Base-by-base conservation (phyloP, 1,140 invertebrate species). In the Episyrphus balteatus region DNA sequence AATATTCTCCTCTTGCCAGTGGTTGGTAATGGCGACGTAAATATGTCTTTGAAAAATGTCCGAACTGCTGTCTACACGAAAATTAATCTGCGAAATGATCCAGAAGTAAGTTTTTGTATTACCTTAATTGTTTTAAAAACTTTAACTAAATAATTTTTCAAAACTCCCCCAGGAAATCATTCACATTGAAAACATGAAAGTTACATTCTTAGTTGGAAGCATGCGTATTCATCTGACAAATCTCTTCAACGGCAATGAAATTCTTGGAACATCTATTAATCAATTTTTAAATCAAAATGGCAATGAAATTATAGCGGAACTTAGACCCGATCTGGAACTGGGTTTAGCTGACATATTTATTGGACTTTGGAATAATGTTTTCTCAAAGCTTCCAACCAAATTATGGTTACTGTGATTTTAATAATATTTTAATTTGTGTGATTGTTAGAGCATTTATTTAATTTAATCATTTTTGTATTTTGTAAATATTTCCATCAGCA, bases 221-320 rank as follows among this genome's bases (percentile, higher is more conserved):
- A 73, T 77, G 67, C 67, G 70, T 18, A 70, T 75, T n/a, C 69
- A 77, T 39, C 58, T 79, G 3, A 68, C 69, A 34, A 74, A 75
- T 57, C 61, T 75, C 1, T 75, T 75, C 51, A 74, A 75, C 46
- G 74, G 74, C 18, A 75, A 75, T 51, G 70, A 73, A 51, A 71
- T 75, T 44, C 55, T 75, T 44, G 72, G 58, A 5, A 54, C 62
- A 8, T 68, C 66, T 1, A 66, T 68, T 10, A 65, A 66, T 39
- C 48, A 55, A 51, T 89, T 90, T 61, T 69, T 89, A 12, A 90
- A 90, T 70, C 83, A 86, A 58, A 88, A 90, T 56, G 78, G 83
- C 1, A 80, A 84, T 19, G 86, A 88, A 59, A 86, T 90, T 36
- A 86, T 90, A 39, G 78, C 82, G 17, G 86, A 89, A 66, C 83